These are phyloP conservation scores for Plebejus anna DNA, from an alignment of 2,888 invertebrate genomes.

Conservation along the genomic window DNA sequence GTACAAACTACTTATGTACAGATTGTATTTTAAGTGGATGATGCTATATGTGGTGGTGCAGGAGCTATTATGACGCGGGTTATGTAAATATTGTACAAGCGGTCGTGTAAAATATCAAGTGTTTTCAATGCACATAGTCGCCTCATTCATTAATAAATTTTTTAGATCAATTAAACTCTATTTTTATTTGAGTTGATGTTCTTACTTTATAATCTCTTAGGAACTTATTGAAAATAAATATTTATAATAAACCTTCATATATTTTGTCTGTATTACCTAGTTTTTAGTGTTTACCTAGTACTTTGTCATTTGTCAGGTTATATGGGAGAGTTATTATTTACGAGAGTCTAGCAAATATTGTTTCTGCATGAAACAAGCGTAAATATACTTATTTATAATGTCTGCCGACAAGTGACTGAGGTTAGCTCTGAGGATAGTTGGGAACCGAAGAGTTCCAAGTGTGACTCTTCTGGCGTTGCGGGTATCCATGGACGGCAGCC, in stretches of 20 bases:
- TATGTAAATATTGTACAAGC: slow-evolving; percentile 75
- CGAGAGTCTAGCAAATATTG: too few species aligned
- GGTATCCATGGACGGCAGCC: too few species aligned
- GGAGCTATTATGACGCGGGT: slow-evolving; percentile 46
- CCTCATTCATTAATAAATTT: slow-evolving; percentile 79
- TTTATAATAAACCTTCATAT: slow-evolving; percentile 21
- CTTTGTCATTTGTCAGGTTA: neutral
- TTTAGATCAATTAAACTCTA: slow-evolving; percentile 68
- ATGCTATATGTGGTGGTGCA: slow-evolving; percentile 43
- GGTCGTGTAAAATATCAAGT: slow-evolving; percentile 74
- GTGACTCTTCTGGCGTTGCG: too few species aligned
- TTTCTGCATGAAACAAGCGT: too few species aligned
- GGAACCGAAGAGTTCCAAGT: too few species aligned
- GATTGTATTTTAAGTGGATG: slow-evolving; percentile 54
- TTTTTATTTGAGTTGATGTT: slow-evolving; percentile 39
- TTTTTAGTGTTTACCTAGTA: neutral
- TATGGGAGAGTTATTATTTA: too few species aligned
- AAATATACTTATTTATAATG: too few species aligned
- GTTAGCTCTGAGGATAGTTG: too few species aligned
- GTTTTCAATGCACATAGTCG: slow-evolving; percentile 80
- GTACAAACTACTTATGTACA: slow-evolving; percentile 78
- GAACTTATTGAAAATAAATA: slow-evolving; percentile 28
- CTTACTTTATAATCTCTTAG: slow-evolving; percentile 28
- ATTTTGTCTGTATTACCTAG: slow-evolving; percentile 18
- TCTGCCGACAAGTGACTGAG: too few species aligned